Base-by-base conservation (phyloP, 2,888 invertebrate genomes). In the Oeneis ivallda region DNA sequence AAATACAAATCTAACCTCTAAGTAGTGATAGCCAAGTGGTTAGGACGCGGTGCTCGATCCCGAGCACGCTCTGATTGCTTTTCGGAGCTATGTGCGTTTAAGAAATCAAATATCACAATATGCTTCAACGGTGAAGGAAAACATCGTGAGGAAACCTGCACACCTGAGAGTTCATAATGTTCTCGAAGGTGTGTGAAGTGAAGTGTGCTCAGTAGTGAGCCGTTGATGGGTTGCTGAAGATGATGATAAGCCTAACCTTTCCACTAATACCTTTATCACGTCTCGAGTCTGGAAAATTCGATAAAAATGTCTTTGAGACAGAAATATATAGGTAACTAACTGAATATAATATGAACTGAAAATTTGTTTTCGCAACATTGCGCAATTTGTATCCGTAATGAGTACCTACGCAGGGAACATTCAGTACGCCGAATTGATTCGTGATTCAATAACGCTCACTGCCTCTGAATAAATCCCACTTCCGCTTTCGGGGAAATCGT, bases 321-420 rank as follows among this genome's bases (percentile, higher is more conserved):
- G 2, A 4, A 47, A 17, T 15, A 9, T 17, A 47, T 47, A 54
- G 15, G 2, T 39, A 37, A 54, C 54, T 54, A 54, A 5, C 17
- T 54, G 6, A 17, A 39, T 39, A 11, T 11, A 34, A 53, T 37
- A 15, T 37, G 41, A 53, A 13, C 13, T 7, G 56, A 19, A 41
- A 19, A 56, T 56, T 41, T 56, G 41, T 39, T 39, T 56, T 39
- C 56, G 56, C 56, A 41, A 56, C 19, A 41, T 56, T 41, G 41
- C 19, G 19, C 56, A 56, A 56, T 56, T 56, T 56, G 56, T 56
- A 41, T 41, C 56, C 3, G 41, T 56, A 56, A 56, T 56, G 56
- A 56, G 56, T 39, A 26, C 3, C 26, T 26, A 19, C 39, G 56
- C 39, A 37, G 34, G 54, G 37, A 19, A 41, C 41, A 19, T 17